These are phyloP conservation scores for Astyanax mexicanus DNA, from an alignment of 2,797 vertebrate genomes.

Conservation along the genomic window DNA sequence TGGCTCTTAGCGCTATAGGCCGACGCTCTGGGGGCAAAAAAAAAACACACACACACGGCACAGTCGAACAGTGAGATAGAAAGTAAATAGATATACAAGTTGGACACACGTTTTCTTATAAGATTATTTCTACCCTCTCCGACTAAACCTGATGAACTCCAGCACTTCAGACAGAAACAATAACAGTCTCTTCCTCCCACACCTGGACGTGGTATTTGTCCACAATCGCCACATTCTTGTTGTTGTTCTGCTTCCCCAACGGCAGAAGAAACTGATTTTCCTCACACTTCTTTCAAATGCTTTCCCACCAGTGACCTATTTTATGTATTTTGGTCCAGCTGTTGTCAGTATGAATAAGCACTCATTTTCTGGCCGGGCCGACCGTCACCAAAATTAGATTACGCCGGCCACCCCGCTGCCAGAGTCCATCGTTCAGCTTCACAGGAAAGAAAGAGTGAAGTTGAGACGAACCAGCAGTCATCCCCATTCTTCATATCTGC, in stretches of 20 bases:
- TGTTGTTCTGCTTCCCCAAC: constrained; percentile 56
- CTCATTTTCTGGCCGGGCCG: constrained; percentile 63
- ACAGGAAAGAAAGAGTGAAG: constrained; percentile 19
- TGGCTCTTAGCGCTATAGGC: constrained; percentile 62
- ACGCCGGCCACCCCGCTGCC: constrained; percentile 69
- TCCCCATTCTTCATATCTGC: constrained; percentile 69
- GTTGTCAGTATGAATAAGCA: constrained; percentile 69
- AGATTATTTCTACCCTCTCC: constrained; percentile 15
- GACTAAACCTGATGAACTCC: constrained; percentile 11
- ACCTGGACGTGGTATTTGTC: constrained; percentile 38
- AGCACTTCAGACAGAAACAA: constrained; percentile 29
- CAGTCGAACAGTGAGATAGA: constrained; percentile 19
- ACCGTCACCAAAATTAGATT: constrained; percentile 64
- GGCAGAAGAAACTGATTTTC: constrained; percentile 68
- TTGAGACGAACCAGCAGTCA: constrained; percentile 4
- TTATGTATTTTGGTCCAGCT: constrained; percentile 67
- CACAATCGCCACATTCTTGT: constrained; percentile 51
- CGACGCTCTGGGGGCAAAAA: not conserved
- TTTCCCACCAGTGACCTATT: constrained; percentile 57
- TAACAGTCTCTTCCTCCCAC: constrained; percentile 25
- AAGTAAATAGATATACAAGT: constrained; percentile 48
- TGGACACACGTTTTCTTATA: not conserved
- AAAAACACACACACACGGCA: constrained; percentile 9
- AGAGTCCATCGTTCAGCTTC: constrained; percentile 67
- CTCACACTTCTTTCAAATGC: constrained; percentile 44